phyloP scores from a whole-genome alignment of 1,140 invertebrate species.

The Drosophila cardini region DNA sequence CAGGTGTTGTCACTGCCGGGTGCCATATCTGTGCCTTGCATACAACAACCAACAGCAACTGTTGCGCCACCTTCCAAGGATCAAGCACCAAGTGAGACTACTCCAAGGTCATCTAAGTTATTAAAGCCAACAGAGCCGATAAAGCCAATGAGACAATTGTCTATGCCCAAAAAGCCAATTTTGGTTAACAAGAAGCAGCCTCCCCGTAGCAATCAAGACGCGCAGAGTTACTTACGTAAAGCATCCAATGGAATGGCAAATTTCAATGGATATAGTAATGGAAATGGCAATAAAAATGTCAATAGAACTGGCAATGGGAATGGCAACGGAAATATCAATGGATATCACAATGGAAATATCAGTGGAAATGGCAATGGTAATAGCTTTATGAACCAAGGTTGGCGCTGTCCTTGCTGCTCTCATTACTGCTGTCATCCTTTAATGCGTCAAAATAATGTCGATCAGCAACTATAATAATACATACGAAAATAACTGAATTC shows the following conservation, averaged over 20 bases:
- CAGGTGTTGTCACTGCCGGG: no score
- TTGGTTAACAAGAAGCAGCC: neutral
- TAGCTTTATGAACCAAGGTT: slow-evolving; percentile 31
- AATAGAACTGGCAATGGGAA: neutral
- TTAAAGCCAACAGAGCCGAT: neutral
- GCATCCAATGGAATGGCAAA: neutral
- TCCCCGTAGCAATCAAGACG: neutral
- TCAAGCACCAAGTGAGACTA: neutral
- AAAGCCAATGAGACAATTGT: neutral
- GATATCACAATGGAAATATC: neutral
- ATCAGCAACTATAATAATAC: neutral
- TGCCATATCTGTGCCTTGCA: neutral
- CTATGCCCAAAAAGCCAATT: neutral
- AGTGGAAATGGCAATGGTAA: slow-evolving; percentile 23
- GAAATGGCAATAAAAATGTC: neutral
- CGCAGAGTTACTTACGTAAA: neutral
- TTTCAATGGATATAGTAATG: neutral
- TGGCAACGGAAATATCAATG: neutral
- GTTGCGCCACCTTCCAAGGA: no score
- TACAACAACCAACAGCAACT: neutral
- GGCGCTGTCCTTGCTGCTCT: slow-evolving; percentile 55
- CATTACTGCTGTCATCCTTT: slow-evolving; percentile 51
- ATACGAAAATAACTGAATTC: no score
- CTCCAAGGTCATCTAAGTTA: neutral
- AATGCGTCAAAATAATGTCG: neutral